phyloP scores from a whole-genome alignment of 2,888 invertebrate genomes.

The Vandiemenella viatica region DNA sequence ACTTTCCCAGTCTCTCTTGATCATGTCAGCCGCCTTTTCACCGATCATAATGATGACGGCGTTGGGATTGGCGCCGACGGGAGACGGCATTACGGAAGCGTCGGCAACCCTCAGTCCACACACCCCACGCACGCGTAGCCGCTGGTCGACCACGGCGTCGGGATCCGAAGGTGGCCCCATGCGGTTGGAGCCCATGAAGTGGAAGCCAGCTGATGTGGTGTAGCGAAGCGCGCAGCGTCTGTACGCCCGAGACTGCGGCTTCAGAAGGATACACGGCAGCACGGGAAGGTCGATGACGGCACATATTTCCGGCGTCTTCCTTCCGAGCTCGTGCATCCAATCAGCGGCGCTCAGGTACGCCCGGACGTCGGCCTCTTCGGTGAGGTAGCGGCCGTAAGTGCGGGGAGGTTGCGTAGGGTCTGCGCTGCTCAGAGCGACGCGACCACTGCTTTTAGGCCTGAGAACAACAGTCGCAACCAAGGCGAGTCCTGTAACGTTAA shows the following conservation, averaged over 20 bases:
- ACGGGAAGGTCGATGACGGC: too few relatives aligned
- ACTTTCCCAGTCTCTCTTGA: slow-evolving; percentile 33
- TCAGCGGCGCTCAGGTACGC: too few relatives aligned
- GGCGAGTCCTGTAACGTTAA: too few relatives aligned
- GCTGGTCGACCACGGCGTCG: slow-evolving; percentile 27
- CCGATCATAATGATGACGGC: slow-evolving; percentile 54
- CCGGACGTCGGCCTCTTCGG: background rate
- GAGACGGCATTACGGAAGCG: slow-evolving; percentile 50
- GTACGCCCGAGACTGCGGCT: too few relatives aligned
- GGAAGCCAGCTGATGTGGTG: too few relatives aligned
- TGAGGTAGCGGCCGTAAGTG: background rate
- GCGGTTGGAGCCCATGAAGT: slow-evolving; percentile 24
- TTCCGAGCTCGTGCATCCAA: too few relatives aligned
- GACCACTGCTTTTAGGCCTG: background rate
- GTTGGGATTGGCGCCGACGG: slow-evolving; percentile 50
- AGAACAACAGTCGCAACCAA: too few relatives aligned
- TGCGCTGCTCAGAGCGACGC: background rate
- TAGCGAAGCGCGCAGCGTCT: too few relatives aligned
- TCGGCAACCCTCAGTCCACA: slow-evolving; percentile 51
- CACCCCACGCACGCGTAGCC: slow-evolving; percentile 41
- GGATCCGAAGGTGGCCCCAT: slow-evolving; percentile 26
- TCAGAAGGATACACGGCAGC: too few relatives aligned
- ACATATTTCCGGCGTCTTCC: too few relatives aligned
- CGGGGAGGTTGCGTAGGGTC: background rate
- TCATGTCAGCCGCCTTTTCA: slow-evolving; percentile 48